These are phyloP conservation scores for Gracilinanus agilis DNA, from an alignment of 2,113 vertebrate genomes.

Conservation along the genomic window DNA sequence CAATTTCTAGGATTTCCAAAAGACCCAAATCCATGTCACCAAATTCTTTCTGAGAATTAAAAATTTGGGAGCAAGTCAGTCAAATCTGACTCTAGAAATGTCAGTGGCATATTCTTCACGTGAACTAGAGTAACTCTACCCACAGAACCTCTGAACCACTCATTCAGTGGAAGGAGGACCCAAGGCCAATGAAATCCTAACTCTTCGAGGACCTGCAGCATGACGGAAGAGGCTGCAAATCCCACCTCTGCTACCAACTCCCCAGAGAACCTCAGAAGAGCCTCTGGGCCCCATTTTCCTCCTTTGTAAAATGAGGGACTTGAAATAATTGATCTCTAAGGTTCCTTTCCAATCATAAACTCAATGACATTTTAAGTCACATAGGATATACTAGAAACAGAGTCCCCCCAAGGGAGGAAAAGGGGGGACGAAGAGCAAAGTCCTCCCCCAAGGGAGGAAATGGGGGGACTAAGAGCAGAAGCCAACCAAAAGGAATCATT, in stretches of 20 bases:
- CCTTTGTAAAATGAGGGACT: neutral
- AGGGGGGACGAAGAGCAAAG: neutral
- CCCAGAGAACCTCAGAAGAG: neutral
- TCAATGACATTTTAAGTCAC: neutral
- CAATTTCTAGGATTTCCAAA: neutral
- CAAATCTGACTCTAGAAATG: slow-evolving; percentile 19
- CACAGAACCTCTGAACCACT: slow-evolving; percentile 30
- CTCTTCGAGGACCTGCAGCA: slow-evolving; percentile 17
- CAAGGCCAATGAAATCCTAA: neutral
- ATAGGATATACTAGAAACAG: neutral
- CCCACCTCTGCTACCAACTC: neutral
- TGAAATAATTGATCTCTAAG: neutral
- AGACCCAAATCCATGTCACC: neutral
- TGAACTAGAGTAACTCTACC: slow-evolving; percentile 39
- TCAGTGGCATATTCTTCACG: slow-evolving; percentile 60
- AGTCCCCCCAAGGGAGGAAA: neutral
- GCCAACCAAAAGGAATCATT: neutral
- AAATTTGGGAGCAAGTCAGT: neutral
- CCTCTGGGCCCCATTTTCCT: neutral
- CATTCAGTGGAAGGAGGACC: neutral
- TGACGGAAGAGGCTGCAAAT: neutral
- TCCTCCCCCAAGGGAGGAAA: neutral
- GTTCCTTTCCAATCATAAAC: neutral
- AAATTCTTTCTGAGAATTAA: neutral
- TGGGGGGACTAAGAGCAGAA: neutral